phyloP scores from a whole-genome alignment of 2,888 invertebrate genomes.

The Latheticus oryzae region DNA sequence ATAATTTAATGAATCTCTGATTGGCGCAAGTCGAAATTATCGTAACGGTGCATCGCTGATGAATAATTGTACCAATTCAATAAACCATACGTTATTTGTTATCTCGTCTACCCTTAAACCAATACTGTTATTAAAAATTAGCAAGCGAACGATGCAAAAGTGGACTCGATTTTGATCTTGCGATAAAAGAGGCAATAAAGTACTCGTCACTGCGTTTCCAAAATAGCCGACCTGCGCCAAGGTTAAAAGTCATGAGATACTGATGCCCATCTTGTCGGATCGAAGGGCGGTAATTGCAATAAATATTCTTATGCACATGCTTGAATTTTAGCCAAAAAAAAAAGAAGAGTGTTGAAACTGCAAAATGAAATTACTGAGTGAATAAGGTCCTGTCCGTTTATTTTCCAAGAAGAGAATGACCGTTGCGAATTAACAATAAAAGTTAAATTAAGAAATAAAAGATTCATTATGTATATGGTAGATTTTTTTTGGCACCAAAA shows the following conservation, averaged over 20 bases:
- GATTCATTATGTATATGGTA: no score
- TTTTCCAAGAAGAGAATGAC: no score
- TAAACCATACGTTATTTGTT: conserved; percentile 37
- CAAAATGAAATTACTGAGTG: no score
- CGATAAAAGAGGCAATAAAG: conserved; percentile 37
- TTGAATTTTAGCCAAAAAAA: no score
- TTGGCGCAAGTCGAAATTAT: conserved; percentile 5
- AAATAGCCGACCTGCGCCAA: conserved; percentile 35
- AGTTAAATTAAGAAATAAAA: no score
- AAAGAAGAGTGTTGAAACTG: no score
- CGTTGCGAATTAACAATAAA: no score
- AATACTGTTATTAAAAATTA: conserved; percentile 49
- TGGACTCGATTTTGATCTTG: conserved; percentile 29
- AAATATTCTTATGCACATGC: no score
- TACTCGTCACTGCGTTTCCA: conserved; percentile 44
- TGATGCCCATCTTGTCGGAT: conserved; percentile 44
- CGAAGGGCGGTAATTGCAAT: conserved; percentile 32
- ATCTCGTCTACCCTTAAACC: conserved; percentile 47
- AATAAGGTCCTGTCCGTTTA: no score
- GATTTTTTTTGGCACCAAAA: no score
- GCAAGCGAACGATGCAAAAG: conserved; percentile 20
- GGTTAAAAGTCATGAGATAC: conserved; percentile 48
- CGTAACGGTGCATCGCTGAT: conserved; percentile 20
- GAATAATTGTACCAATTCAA: conserved; percentile 32
- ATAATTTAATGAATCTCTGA: no score